Evolutionary conservation across 2,113 vertebrate species (phyloP).

Genomic region (Prionailurus viverrinus): DNA sequence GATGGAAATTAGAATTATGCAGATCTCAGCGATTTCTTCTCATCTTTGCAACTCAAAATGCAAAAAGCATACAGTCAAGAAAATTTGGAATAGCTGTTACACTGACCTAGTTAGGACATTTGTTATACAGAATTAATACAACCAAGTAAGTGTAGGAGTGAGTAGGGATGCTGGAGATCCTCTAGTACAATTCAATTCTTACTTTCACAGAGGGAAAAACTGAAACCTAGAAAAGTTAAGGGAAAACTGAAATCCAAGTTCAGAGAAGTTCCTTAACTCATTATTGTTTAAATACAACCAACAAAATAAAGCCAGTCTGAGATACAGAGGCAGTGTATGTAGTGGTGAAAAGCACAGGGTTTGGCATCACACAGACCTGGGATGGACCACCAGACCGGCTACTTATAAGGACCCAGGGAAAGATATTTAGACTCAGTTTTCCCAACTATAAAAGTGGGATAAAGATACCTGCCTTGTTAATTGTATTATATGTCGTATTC

Average conservation of each 20-base stretch:
- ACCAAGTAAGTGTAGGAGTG: not conserved
- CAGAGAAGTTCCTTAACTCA: not conserved
- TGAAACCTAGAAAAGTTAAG: slow-evolving; percentile 10
- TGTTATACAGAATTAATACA: slow-evolving; percentile 42
- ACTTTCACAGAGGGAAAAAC: not conserved
- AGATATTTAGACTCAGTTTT: slow-evolving; percentile 14
- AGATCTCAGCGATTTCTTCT: slow-evolving; percentile 76
- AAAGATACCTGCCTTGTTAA: not conserved
- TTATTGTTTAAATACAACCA: slow-evolving; percentile 22
- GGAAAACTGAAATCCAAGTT: not conserved
- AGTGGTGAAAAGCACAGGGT: not conserved
- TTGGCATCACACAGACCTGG: not conserved
- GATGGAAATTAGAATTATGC: slow-evolving; percentile 74
- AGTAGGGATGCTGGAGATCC: not conserved
- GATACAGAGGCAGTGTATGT: not conserved
- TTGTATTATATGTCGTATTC: not conserved
- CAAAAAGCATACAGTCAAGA: slow-evolving; percentile 52
- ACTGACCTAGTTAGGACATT: slow-evolving; percentile 57
- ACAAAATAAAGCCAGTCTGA: not conserved
- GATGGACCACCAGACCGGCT: not conserved
- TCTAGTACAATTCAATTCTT: not conserved
- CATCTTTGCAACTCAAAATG: slow-evolving; percentile 67
- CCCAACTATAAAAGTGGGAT: not conserved
- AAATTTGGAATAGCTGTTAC: slow-evolving; percentile 43
- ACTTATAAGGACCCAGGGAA: not conserved